Base-by-base conservation (phyloP, 2,888 invertebrate species). In the Dioctria rufipes region DNA sequence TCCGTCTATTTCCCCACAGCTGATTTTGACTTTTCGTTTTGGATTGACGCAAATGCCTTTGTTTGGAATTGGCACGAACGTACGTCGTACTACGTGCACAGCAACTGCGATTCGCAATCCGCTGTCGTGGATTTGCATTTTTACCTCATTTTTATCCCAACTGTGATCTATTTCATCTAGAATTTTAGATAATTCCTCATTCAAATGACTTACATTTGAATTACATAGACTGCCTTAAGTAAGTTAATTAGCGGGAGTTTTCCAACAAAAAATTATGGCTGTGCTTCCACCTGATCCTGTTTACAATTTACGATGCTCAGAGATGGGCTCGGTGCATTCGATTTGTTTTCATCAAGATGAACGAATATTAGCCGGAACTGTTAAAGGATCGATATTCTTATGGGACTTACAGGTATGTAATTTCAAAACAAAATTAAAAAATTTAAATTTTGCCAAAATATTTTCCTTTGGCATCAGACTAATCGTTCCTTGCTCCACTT, bases 241-340 rank as follows among this genome's bases (percentile, higher is more conserved):
- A 54, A 54, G n/a, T n/a, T 54, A 4, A 54, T 54, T n/a, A 4
- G 54, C 6, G 11, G 0, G 11, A 54, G 2, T 1, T 54, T n/a
- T 54, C 4, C 11, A 54, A 6, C 8, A 54, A 54, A 63, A 75
- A 81, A 25, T 25, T 25, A 94, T 93, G 94, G 93, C 94, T 87
- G 91, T 94, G 85, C 88, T 88, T 83, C 94, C 95, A 83, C 94
- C 94, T 78, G 95, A 95, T 89, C 95, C 95, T 81, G 92, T 93
- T 85, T 95, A 93, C 88, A 91, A 93, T 80, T 91, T 95, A 84
- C 92, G 93, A 85, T 92, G 93, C 83, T 90, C 91, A 63, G 93
- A 94, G 84, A 94, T 94, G 91, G 92, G 92, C 80, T 92, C 93
- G 82, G 92, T 95, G 60, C 93, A 94, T 87, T 93, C 93, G 84